Conservation (phyloP, 2,888 invertebrate genomes). For the Argyra leucocephala region DNA sequence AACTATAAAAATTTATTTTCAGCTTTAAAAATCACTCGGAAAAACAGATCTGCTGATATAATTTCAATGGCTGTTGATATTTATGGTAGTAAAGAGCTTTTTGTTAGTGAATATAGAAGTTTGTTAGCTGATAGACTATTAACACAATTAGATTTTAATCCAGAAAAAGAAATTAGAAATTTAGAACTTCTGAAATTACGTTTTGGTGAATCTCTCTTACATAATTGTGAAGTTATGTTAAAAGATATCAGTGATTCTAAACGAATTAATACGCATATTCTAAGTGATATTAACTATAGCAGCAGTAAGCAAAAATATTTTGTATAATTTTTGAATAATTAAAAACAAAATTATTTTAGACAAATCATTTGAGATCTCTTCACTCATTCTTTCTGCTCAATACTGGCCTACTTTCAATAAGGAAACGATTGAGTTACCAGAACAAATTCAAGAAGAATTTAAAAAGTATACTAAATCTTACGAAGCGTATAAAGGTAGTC, state of each 20-base stretch:
- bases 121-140: constrained; percentile 82
- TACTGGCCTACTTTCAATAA: constrained; percentile 98
- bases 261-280: constrained; percentile 77
- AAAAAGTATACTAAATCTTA: constrained; percentile 81
- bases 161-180: constrained; percentile 83
- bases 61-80: constrained; percentile 97
- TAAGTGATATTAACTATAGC: constrained; percentile 53
- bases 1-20: too few species aligned
- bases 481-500: constrained; percentile 82
- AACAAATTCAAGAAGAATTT: constrained; percentile 67
- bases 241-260: constrained; percentile 95
- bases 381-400: constrained; percentile 92
- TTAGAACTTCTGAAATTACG: constrained; percentile 84
- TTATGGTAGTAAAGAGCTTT: constrained; percentile 94
- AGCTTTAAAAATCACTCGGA: constrained; percentile 28
- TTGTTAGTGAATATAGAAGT: constrained; percentile 95
- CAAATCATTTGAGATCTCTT: constrained; percentile 58
- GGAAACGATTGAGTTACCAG: constrained; percentile 80
- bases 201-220: constrained; percentile 90
- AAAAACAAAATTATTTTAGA: too few species aligned
- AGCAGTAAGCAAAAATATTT: too few species aligned
- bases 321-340: too few species aligned
- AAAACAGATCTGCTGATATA: constrained; percentile 60
- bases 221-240: constrained; percentile 97
- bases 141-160: constrained; percentile 72